These are phyloP conservation scores for Marisa cornuarietis DNA, from an alignment of 1,140 invertebrate genomes.

Conservation along the genomic window DNA sequence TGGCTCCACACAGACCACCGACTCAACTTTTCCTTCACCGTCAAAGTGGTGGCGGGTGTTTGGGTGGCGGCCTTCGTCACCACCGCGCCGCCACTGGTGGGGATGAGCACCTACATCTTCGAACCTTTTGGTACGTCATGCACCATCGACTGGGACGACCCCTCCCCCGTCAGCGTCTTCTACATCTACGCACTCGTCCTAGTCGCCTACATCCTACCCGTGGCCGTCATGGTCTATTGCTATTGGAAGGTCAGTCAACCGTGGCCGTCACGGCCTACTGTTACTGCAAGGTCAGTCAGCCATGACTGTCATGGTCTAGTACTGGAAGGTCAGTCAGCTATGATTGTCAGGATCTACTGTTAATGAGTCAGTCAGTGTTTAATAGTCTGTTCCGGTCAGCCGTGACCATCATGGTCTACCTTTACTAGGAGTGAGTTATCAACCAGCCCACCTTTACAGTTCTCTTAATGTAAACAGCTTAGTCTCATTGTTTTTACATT, in stretches of 20 bases:
- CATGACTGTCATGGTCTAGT: no score
- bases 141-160: constrained; percentile 53
- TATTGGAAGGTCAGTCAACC: constrained; percentile 5
- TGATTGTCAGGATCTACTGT: no score
- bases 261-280: neutral
- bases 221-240: constrained; percentile 19
- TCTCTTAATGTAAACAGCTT: no score
- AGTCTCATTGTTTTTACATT: no score
- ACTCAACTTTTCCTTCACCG: constrained; percentile 11
- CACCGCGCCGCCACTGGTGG: constrained; percentile 43
- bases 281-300: neutral
- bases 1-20: constrained; percentile 23
- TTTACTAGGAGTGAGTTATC: no score
- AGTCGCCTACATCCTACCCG: constrained; percentile 12
- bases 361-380: no score
- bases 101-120: constrained; percentile 48
- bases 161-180: constrained; percentile 5
- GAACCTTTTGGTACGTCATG: constrained; percentile 60
- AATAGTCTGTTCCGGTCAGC: no score
- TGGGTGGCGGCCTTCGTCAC: constrained; percentile 30
- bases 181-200: constrained; percentile 29
- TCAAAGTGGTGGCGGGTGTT: constrained; percentile 4
- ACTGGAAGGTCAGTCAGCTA: no score
- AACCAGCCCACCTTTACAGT: no score
- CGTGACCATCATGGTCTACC: no score